Percentiles rank a stretch among this genome's conserved stretches.
Conservation (phyloP, 1,140 invertebrate genomes). For the Leptinotarsa lineolata region DNA sequence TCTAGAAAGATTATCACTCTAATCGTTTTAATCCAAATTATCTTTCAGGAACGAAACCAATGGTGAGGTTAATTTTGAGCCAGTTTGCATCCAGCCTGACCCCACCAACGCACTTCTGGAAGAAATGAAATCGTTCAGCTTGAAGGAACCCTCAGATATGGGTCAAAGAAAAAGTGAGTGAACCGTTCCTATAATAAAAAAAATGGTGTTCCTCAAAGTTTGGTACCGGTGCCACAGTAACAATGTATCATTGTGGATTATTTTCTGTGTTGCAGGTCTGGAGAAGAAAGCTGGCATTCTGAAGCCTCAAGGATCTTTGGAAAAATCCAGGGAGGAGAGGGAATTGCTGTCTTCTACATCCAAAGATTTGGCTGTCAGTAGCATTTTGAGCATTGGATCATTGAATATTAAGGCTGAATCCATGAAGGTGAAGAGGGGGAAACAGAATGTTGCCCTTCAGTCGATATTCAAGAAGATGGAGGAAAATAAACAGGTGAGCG, state of each 20-base stretch:
- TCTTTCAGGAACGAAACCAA: slow-evolving; percentile 45
- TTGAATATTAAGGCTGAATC: slow-evolving; percentile 40
- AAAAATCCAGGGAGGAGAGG: slow-evolving; percentile 64
- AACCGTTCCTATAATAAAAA: background rate
- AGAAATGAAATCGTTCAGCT: slow-evolving; percentile 54
- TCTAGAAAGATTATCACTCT: slow-evolving; percentile 11
- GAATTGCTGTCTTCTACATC: slow-evolving; percentile 44
- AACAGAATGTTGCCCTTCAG: slow-evolving; percentile 63
- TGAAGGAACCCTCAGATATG: slow-evolving; percentile 31
- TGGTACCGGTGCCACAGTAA: background rate
- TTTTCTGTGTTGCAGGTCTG: slow-evolving; percentile 46
- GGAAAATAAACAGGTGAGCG: slow-evolving; percentile 63
- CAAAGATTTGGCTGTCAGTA: background rate
- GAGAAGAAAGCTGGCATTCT: slow-evolving; percentile 70
- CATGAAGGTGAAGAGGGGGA: slow-evolving; percentile 48
- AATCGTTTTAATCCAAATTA: background rate
- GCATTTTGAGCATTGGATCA: slow-evolving; percentile 9
- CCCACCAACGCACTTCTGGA: slow-evolving; percentile 54
- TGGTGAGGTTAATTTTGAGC: slow-evolving; percentile 47
- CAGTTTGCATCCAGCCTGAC: slow-evolving; percentile 52
- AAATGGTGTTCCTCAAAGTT: background rate
- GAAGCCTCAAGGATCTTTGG: slow-evolving; percentile 70
- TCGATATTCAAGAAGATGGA: slow-evolving; percentile 71
- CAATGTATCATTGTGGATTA: background rate
- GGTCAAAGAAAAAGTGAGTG: slow-evolving; percentile 25